These are phyloP conservation scores for Merops nubicus DNA, from an alignment of 2,113 vertebrate genomes.

Conservation along the genomic window DNA sequence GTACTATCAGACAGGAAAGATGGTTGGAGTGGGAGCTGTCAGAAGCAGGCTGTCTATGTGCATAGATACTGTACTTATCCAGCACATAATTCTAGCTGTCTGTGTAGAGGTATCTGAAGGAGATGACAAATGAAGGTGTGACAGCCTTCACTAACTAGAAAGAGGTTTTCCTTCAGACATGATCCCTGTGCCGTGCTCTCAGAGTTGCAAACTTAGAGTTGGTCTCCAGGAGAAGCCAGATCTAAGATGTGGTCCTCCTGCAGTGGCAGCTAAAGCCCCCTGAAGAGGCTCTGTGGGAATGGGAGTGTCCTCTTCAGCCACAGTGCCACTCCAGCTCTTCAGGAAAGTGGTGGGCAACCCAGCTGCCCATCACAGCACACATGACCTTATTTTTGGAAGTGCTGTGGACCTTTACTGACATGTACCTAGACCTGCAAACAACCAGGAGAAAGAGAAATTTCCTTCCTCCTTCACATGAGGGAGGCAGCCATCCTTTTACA, in stretches of 20 bases:
- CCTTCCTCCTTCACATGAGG: background rate
- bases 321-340: background rate
- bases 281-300: background rate
- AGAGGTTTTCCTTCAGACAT: background rate
- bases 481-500: slow-evolving; percentile 8
- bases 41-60: background rate
- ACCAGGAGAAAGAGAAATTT: slow-evolving; percentile 8
- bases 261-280: background rate
- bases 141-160: background rate
- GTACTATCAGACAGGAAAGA: background rate
- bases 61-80: background rate
- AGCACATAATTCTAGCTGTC: background rate
- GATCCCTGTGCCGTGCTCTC: background rate
- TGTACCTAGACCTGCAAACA: background rate
- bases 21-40: slow-evolving; percentile 22
- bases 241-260: background rate
- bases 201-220: background rate
- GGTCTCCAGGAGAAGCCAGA: background rate
- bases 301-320: background rate
- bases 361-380: background rate
- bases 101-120: slow-evolving; percentile 26
- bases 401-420: background rate
- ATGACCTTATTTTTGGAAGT: background rate
- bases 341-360: background rate
- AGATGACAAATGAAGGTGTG: background rate